Percentiles rank a stretch among this genome's conserved stretches.
Evolutionary conservation across 2,113 vertebrate genomes (phyloP).

Genomic region (Mastomys coucha): DNA sequence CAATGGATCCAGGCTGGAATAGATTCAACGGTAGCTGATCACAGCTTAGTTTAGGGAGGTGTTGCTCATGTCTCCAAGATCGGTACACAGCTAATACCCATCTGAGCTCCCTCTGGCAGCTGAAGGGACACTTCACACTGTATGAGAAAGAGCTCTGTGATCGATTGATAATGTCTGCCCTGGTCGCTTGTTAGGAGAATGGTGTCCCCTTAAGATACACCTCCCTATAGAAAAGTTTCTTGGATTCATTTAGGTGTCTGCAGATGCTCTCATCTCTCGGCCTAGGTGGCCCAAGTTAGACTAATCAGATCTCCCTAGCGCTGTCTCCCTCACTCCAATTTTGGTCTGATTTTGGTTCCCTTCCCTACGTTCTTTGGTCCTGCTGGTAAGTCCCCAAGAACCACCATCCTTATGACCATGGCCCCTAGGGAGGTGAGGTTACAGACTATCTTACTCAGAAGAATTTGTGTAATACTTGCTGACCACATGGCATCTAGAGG

Average conservation of each 20-base stretch:
- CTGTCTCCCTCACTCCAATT: not conserved
- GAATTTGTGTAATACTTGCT: not conserved
- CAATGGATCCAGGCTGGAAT: not conserved
- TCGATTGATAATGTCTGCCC: not conserved
- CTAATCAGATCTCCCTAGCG: too few species aligned
- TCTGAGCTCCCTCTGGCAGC: not conserved
- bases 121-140: not conserved
- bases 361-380: not conserved
- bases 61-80: not conserved
- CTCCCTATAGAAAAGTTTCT: not conserved
- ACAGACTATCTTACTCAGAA: not conserved
- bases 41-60: not conserved
- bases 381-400: not conserved
- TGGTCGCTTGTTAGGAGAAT: not conserved
- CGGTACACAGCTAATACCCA: accelerated
- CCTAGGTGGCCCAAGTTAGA: not conserved
- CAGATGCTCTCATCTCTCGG: not conserved
- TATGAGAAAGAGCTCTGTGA: not conserved
- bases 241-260: not conserved
- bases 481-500: not conserved
- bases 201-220: not conserved
- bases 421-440: not conserved
- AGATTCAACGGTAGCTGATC: not conserved
- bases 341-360: not conserved
- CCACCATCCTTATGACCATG: not conserved